Conservation (phyloP, 2,888 invertebrate species). For the Clistopyga incitator region DNA sequence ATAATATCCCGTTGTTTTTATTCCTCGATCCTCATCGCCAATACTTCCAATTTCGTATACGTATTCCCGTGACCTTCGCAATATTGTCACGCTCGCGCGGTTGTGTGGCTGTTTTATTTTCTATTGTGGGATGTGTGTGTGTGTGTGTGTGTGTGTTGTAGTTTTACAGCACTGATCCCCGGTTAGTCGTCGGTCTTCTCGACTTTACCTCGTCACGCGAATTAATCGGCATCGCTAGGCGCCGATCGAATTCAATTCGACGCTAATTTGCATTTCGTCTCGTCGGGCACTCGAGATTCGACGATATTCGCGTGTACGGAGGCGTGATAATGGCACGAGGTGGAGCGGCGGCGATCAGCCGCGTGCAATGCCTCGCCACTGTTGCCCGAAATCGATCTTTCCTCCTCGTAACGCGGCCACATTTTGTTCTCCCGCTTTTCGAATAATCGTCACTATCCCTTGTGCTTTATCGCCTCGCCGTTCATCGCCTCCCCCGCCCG, state of each 20-base stretch:
- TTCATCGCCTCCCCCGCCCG: too few species aligned
- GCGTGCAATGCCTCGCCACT: constrained; percentile 60
- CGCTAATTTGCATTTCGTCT: neutral
- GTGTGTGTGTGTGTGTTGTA: neutral
- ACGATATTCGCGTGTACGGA: neutral
- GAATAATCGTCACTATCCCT: neutral
- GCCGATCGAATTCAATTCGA: constrained; percentile 34
- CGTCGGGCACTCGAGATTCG: neutral
- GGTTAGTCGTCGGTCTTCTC: neutral
- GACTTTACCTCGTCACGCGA: constrained; percentile 11
- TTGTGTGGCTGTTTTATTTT: neutral
- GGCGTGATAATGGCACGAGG: constrained; percentile 12
- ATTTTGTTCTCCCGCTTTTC: constrained; percentile 64
- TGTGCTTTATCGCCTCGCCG: neutral
- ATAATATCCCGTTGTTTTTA: constrained; percentile 3
- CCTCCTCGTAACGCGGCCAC: constrained; percentile 57
- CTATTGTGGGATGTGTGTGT: too few species aligned
- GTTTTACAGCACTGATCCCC: neutral
- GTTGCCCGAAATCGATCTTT: constrained; percentile 64
- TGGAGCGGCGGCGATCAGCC: constrained; percentile 51
- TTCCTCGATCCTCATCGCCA: neutral
- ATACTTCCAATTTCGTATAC: constrained; percentile 24
- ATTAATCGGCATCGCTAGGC: constrained; percentile 7
- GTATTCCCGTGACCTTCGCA: constrained; percentile 19
- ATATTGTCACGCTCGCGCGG: constrained; percentile 14